phyloP scores from a whole-genome alignment of 2,797 vertebrate genomes.

The Pantherophis vulpinus region DNA sequence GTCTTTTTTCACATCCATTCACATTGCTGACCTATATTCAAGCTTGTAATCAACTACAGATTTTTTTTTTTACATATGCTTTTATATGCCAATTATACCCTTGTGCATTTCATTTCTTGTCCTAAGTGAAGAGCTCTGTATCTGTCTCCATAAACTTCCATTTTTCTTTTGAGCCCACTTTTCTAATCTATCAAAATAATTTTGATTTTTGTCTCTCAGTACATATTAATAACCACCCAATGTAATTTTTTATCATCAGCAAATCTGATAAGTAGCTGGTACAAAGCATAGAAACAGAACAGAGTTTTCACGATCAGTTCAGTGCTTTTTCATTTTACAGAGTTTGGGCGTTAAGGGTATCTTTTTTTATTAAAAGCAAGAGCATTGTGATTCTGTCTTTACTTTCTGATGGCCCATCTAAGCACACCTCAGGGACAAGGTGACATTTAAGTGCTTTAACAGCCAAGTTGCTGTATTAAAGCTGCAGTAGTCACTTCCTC shows the following conservation, averaged over 20 bases:
- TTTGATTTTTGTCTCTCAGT: background rate
- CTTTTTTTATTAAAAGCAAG: background rate
- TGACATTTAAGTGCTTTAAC: slow-evolving; percentile 55
- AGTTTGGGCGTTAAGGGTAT: slow-evolving; percentile 20
- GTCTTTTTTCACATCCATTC: background rate
- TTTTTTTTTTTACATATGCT: background rate
- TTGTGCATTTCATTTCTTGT: background rate
- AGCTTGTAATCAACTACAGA: background rate
- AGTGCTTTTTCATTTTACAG: slow-evolving; percentile 28
- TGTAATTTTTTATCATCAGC: background rate
- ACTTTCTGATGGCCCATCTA: background rate
- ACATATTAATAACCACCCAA: background rate
- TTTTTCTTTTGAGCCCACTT: background rate
- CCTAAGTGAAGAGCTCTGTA: background rate
- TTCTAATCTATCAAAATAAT: background rate
- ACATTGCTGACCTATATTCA: background rate
- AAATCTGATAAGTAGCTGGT: background rate
- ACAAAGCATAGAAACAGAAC: background rate
- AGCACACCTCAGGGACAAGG: slow-evolving; percentile 18
- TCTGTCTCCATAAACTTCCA: background rate
- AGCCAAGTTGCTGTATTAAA: slow-evolving; percentile 62
- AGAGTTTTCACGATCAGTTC: background rate
- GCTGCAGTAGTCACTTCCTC: slow-evolving; percentile 32
- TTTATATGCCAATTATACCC: background rate
- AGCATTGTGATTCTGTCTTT: slow-evolving; percentile 27